Percentiles rank a stretch among this genome's conserved stretches.
phyloP scores from a whole-genome alignment of 2,888 invertebrate species.

The Pheosia tremula region DNA sequence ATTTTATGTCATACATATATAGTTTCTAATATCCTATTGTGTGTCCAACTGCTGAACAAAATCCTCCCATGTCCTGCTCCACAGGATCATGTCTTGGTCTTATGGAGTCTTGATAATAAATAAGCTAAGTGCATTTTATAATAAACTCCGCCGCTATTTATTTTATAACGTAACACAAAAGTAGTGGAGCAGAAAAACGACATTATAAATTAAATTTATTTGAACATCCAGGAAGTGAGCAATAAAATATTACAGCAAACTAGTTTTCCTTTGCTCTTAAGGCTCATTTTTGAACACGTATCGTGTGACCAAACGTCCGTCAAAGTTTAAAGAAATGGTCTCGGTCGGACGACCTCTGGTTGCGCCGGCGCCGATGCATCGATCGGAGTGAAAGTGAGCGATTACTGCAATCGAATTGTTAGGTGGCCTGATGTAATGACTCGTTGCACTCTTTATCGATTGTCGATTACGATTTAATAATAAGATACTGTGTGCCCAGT shows the following conservation, averaged over 20 bases:
- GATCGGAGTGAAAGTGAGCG: conserved; percentile 71
- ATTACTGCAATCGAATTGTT: conserved; percentile 76
- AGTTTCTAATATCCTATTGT: too few species aligned
- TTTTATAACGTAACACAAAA: conserved; percentile 6
- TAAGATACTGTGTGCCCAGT: conserved; percentile 34
- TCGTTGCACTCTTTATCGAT: conserved; percentile 66
- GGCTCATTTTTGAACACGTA: conserved; percentile 27
- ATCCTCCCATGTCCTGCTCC: too few species aligned
- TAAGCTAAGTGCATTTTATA: not conserved
- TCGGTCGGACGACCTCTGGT: conserved; percentile 57
- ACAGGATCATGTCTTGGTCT: too few species aligned
- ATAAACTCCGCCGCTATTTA: not conserved
- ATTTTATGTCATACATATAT: too few species aligned
- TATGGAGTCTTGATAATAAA: too few species aligned
- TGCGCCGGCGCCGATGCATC: conserved; percentile 59
- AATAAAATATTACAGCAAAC: conserved; percentile 8
- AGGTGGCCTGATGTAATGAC: conserved; percentile 73
- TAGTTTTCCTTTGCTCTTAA: conserved; percentile 18
- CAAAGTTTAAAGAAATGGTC: conserved; percentile 49
- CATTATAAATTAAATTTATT: conserved; percentile 5
- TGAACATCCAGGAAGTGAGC: conserved; percentile 4
- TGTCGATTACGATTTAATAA: conserved; percentile 49
- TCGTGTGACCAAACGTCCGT: conserved; percentile 23
- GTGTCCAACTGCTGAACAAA: too few species aligned
- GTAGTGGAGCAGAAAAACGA: conserved; percentile 4